Evolutionary conservation across 1,140 invertebrate genomes (phyloP), one percentile per base, ranked within the genome.

Genomic region (Gryon sp.): DNA sequence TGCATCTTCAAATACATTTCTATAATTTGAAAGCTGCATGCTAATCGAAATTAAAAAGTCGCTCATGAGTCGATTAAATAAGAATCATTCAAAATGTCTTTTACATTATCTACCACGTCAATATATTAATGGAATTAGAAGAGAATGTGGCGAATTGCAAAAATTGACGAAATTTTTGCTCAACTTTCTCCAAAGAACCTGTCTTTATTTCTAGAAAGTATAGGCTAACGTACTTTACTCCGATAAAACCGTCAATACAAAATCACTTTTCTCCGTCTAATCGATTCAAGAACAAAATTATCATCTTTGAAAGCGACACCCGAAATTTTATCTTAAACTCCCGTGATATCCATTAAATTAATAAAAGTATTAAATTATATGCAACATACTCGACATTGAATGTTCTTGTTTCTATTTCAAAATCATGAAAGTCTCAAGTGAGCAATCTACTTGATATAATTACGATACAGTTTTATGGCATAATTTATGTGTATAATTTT

Each of bases 191-290:
- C 48, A 18, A 41, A 62, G 55, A 77, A 70, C 68, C 62, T 78
- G 68, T 68, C 68, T 73, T 60, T 70, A 69, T 69, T 76, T 59
- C 63, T 76, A 76, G 73, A 76, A 76, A 76, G 73, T 76, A 76
- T 69, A 76, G 63, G 63, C 18, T 63, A 76, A 76, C 19, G 63
- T 69, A 57, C 63, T 38, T 28, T 52, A 55, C 14, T 36, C 12
- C 57, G 52, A 57, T 69, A 45, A 69, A 69, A 68, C 57, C 69
- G 48, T 76, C 63, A 69, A 63, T 59, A 63, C 57, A 50, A 59
- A 68, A 19, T 68, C 70, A 62, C 62, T 75, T 66, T 75, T 66
- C 62, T 45, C 43, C 40, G 28, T 32, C 38, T 32, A 48, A 62
- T 40, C 14, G 45, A 30, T n/a, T 34, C n/a, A 3, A 48, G 30